Conservation (phyloP, 2,888 invertebrate species). For the Clitarchus hookeri region DNA sequence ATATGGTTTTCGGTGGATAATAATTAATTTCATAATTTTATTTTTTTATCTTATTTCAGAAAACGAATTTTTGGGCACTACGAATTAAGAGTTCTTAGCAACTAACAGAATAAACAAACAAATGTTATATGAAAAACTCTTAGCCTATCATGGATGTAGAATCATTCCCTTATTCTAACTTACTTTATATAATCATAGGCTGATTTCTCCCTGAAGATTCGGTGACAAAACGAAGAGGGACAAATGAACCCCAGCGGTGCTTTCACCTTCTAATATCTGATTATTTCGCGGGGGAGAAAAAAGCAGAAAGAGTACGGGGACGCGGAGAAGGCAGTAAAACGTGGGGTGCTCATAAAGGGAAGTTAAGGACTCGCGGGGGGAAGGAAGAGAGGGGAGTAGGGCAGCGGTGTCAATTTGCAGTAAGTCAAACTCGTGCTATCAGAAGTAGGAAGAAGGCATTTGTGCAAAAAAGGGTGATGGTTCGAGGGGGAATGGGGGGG, state of each 20-base stretch:
- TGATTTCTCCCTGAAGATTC: too few species aligned
- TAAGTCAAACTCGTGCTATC: conserved; percentile 45
- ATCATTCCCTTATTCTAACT: too few species aligned
- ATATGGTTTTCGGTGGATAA: too few species aligned
- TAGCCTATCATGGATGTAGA: too few species aligned
- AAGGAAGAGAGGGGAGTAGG: neutral
- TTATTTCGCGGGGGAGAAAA: neutral
- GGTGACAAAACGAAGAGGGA: neutral
- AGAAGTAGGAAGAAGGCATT: neutral
- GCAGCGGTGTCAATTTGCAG: conserved; percentile 49
- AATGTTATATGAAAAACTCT: too few species aligned
- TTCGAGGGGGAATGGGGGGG: neutral
- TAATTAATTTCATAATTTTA: too few species aligned
- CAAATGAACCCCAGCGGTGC: neutral
- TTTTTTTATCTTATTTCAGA: too few species aligned
- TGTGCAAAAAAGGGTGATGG: too few species aligned
- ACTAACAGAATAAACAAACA: too few species aligned
- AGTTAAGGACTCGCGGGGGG: neutral
- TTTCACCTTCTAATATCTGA: neutral
- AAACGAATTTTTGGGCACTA: too few species aligned
- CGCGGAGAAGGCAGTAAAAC: neutral
- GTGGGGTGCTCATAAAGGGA: neutral
- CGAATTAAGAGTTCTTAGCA: too few species aligned
- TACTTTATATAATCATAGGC: too few species aligned
- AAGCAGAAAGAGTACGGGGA: neutral